Evolutionary conservation across 1,140 invertebrate species (phyloP), one percentile per base, ranked within the genome.

Genomic region (Tribolium castaneum): DNA sequence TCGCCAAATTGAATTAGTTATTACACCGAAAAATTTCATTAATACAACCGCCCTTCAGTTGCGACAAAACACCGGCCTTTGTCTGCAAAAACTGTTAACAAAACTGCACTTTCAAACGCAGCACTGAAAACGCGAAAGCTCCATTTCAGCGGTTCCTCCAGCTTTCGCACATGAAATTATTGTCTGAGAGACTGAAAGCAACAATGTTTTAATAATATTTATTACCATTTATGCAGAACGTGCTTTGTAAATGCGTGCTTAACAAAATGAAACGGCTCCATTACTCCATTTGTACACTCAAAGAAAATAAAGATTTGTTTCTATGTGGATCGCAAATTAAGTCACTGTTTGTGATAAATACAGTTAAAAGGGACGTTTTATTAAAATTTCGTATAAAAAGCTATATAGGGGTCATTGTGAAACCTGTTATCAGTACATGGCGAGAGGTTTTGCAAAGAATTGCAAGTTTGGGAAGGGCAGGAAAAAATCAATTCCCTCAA

Each of bases 401-500:
- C 59, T 6, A 34, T 35, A 35, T 66, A 66, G 30, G 80, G 79
- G 77, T 83, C 82, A 82, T 82, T 82, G 80, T 81, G 80, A 80
- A 81, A 81, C 80, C 80, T 81, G 82, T 81, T 82, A 82, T 82
- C 82, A 76, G 82, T 78, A 77, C 76, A 81, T 74, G 75, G 78
- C 79, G 80, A 73, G 59, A 66, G 80, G 72, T 82, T 83, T 83
- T 81, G 78, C 80, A 75, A 83, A 83, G 82, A 66, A 66, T 66
- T 66, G 59, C 59, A 66, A 66, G 59, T 66, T 66, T 66, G 59
- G 59, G 59, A 66, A 66, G 59, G 59, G 59, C 59, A 66, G 82
- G 80, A 82, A 83, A 83, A 83, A 83, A 83, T 83, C 82, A 83
- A 83, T 83, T 83, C 79, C 62, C 59, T 56, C 73, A 62, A 78